A percentile compares a stretch with the other conserved stretches of the same genome.
These are phyloP conservation scores for Hirundichthys speculiger DNA, from an alignment of 2,113 vertebrate species.

Conservation along the genomic window DNA sequence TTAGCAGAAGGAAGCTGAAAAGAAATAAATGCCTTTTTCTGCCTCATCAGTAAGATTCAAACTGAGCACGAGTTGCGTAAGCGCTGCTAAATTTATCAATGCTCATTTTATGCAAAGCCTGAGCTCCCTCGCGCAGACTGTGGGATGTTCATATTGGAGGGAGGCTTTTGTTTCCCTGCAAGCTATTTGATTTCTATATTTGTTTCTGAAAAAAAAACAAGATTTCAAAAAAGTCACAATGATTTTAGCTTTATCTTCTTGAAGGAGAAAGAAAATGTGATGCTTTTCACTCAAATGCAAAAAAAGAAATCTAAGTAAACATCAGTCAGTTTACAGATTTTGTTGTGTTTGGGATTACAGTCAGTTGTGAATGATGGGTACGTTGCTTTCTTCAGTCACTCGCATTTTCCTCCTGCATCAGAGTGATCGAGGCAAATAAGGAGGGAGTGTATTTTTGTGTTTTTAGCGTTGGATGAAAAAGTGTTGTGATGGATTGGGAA, in stretches of 20 bases:
- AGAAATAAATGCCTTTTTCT: constrained; percentile 72
- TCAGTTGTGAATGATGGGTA: constrained; percentile 47
- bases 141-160: constrained; percentile 60
- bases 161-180: constrained; percentile 70
- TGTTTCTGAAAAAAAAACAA: constrained; percentile 66
- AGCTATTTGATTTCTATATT: constrained; percentile 71
- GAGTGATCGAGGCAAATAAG: constrained; percentile 29
- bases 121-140: constrained; percentile 72
- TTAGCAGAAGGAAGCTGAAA: constrained; percentile 56
- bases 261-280: constrained; percentile 39
- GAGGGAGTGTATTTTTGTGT: constrained; percentile 48
- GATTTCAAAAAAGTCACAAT: constrained; percentile 54
- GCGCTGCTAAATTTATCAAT: constrained; percentile 82
- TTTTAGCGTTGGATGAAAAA: constrained; percentile 19
- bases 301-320: constrained; percentile 59
- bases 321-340: constrained; percentile 53
- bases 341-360: constrained; percentile 51
- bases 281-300: constrained; percentile 30
- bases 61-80: constrained; percentile 79
- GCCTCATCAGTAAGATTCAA: constrained; percentile 81
- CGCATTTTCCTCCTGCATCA: neutral
- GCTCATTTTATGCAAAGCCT: constrained; percentile 80
- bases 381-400: constrained; percentile 22
- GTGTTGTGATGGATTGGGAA: constrained; percentile 27
- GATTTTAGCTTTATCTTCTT: constrained; percentile 66